These are phyloP conservation scores for Drosophila paramelanica DNA, from an alignment of 2,888 invertebrate genomes.

Conservation along the genomic window DNA sequence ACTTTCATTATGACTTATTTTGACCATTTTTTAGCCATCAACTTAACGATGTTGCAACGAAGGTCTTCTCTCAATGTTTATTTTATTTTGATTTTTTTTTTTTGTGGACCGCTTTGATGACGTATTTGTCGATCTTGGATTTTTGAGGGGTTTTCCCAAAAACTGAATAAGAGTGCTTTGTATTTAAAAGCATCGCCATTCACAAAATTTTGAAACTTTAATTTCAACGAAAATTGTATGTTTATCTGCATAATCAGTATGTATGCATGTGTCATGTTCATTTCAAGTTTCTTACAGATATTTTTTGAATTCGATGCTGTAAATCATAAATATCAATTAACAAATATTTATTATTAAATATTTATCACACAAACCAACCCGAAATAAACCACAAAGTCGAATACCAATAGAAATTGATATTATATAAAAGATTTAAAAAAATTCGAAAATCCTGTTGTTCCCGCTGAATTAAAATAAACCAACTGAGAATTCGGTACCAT, in stretches of 20 bases:
- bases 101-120: conserved; percentile 40
- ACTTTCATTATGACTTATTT: conserved; percentile 68
- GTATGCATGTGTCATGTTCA: no score
- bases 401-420: no score
- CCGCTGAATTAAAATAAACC: not conserved
- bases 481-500: conserved; percentile 28
- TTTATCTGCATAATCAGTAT: not conserved
- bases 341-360: not conserved
- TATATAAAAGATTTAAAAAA: not conserved
- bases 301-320: no score
- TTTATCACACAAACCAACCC: no score
- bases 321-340: no score
- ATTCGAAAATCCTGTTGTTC: not conserved
- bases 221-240: not conserved
- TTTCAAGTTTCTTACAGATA: not conserved
- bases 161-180: conserved; percentile 11
- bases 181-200: conserved; percentile 4
- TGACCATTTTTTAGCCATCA: conserved; percentile 41
- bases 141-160: conserved; percentile 63
- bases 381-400: no score
- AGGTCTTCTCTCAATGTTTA: conserved; percentile 46
- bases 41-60: conserved; percentile 62
- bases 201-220: not conserved
- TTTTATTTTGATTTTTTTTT: conserved; percentile 16
- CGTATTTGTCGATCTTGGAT: conserved; percentile 42